A percentile compares a stretch with the other conserved stretches of the same genome.
These are phyloP conservation scores for Alosa alosa DNA, from an alignment of 2,113 vertebrate species.

Conservation along the genomic window DNA sequence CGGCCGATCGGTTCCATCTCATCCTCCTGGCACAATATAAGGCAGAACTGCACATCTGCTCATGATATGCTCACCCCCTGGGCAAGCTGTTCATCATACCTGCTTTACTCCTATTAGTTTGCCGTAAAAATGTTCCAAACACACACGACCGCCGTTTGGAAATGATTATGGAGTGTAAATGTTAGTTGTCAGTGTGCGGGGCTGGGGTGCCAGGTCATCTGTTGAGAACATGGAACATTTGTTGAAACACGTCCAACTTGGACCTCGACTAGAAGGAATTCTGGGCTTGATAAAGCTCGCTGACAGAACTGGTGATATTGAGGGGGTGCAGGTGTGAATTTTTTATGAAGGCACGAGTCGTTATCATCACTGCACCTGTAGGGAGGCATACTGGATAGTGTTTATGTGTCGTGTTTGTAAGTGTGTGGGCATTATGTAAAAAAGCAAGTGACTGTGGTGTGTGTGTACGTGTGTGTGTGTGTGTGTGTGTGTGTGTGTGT, in stretches of 20 bases:
- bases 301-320: background rate
- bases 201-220: background rate
- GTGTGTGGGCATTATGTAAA: background rate
- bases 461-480: background rate
- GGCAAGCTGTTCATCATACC: background rate
- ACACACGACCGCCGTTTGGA: background rate
- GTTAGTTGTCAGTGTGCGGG: background rate
- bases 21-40: too few relatives aligned
- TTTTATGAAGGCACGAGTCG: background rate
- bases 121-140: background rate
- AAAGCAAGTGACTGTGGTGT: background rate
- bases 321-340: background rate
- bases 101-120: background rate
- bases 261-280: background rate
- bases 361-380: background rate
- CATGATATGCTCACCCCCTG: too few relatives aligned
- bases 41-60: too few relatives aligned
- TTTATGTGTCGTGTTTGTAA: background rate
- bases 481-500: background rate
- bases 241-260: conserved; percentile 1
- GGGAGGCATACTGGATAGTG: background rate
- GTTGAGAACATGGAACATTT: background rate
- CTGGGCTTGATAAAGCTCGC: background rate
- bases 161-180: background rate
- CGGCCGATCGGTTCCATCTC: too few relatives aligned